Evolutionary conservation across 2,888 invertebrate species (phyloP).

Genomic region (Gibbula magus): DNA sequence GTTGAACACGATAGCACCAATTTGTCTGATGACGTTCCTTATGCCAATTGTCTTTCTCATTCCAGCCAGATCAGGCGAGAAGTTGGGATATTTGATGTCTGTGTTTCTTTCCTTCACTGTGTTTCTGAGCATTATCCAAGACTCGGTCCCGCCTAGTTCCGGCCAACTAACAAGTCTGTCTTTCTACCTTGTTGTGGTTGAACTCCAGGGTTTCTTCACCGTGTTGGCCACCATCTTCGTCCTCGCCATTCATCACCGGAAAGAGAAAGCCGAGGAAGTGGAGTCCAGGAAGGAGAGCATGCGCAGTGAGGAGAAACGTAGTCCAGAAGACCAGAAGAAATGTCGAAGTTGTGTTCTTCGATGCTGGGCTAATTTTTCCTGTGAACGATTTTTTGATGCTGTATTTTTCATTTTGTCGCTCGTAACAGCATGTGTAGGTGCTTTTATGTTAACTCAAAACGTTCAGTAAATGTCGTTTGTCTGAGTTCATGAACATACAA

Average conservation of each 20-base stretch:
- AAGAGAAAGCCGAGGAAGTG: not conserved
- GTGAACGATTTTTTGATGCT: not conserved
- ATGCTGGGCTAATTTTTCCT: not conserved
- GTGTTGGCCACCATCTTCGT: not conserved
- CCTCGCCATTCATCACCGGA: not conserved
- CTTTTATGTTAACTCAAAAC: not conserved
- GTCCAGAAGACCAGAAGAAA: not conserved
- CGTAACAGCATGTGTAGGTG: not conserved
- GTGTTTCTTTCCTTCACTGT: not conserved
- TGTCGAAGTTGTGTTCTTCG: not conserved
- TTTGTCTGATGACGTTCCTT: not conserved
- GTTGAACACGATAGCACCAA: not conserved
- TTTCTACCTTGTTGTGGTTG: not conserved
- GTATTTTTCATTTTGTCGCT: not conserved
- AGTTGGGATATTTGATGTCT: not conserved
- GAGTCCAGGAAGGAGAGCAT: not conserved
- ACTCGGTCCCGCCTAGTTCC: not conserved
- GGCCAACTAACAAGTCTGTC: not conserved
- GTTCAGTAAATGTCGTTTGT: too few species aligned
- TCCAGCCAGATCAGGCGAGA: conserved; percentile 1
- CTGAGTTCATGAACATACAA: too few species aligned
- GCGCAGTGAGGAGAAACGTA: not conserved
- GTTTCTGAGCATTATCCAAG: not conserved
- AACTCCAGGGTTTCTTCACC: not conserved
- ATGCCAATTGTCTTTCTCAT: not conserved